Evolutionary conservation across 2,888 invertebrate species (phyloP).

Genomic region (Agrotis exclamationis): DNA sequence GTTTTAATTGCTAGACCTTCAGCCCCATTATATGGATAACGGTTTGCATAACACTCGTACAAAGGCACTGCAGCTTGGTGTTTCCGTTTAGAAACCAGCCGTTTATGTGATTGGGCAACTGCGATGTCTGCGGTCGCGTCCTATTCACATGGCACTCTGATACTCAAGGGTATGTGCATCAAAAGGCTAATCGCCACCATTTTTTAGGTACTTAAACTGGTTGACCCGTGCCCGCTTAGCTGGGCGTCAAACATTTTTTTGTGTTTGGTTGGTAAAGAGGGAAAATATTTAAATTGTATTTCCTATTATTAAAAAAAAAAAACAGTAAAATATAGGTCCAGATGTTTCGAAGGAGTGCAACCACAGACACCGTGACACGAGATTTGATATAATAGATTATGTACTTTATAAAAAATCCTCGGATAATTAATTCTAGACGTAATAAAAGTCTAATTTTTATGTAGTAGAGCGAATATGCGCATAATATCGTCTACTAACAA

Average conservation of each 20-base stretch:
- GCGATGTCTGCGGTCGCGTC: slow-evolving; percentile 71
- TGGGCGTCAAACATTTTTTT: no score
- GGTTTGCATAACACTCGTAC: slow-evolving; percentile 80
- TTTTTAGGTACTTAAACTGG: slow-evolving; percentile 43
- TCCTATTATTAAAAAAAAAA: no score
- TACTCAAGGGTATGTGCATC: slow-evolving; percentile 67
- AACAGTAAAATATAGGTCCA: no score
- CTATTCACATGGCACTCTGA: slow-evolving; percentile 65
- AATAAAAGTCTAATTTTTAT: slow-evolving; percentile 22
- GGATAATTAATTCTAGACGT: slow-evolving; percentile 20
- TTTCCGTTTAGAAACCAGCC: slow-evolving; percentile 86
- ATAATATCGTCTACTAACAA: slow-evolving; percentile 46
- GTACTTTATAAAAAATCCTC: slow-evolving; percentile 29
- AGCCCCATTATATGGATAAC: slow-evolving; percentile 81
- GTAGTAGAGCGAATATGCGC: slow-evolving; percentile 17
- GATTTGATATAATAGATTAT: slow-evolving; percentile 22
- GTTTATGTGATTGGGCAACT: slow-evolving; percentile 79
- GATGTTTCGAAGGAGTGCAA: no score
- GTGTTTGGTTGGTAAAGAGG: no score
- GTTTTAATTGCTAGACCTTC: slow-evolving; percentile 81
- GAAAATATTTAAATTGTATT: no score
- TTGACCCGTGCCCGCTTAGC: no score
- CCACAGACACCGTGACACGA: no score
- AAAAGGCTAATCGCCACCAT: slow-evolving; percentile 64
- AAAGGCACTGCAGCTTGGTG: slow-evolving; percentile 76